Conservation (phyloP, 2,797 vertebrate genomes). For the Spea hammondii region DNA sequence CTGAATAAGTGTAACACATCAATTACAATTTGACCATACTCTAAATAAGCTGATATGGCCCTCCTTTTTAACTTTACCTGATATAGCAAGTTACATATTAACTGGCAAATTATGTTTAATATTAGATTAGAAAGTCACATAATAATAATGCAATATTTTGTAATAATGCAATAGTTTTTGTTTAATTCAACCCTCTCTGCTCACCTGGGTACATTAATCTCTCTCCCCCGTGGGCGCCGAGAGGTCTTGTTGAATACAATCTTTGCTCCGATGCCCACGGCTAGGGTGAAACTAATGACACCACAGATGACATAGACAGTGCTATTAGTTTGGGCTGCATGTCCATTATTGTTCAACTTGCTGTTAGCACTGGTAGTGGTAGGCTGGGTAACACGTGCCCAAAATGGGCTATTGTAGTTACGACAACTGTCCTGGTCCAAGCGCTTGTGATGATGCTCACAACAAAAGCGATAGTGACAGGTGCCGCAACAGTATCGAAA, state of each 20-base stretch:
- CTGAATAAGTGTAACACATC: no score
- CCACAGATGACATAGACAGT: conserved; percentile 88
- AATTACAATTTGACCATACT: no score
- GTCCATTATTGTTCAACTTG: conserved; percentile 57
- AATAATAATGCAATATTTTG: no score
- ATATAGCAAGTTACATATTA: no score
- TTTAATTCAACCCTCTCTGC: conserved; percentile 26
- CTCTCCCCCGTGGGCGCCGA: conserved; percentile 81
- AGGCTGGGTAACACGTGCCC: conserved; percentile 81
- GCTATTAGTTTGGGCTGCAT: conserved; percentile 80
- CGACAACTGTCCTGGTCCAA: conserved; percentile 83
- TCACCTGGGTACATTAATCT: conserved; percentile 89
- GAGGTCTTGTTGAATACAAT: conserved; percentile 91
- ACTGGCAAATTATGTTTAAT: no score
- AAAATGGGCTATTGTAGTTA: conserved; percentile 83
- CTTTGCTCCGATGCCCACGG: conserved; percentile 84
- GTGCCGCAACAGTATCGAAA: conserved; percentile 89
- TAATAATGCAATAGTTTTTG: no score
- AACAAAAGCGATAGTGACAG: conserved; percentile 93
- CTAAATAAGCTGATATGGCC: no score
- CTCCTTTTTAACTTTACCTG: no score
- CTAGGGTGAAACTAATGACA: conserved; percentile 87
- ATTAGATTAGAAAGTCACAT: no score
- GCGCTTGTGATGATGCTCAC: conserved; percentile 77
- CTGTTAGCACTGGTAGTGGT: conserved; percentile 60